A percentile compares a stretch with the other conserved stretches of the same genome.
phyloP scores from a whole-genome alignment of 2,888 invertebrate genomes.

The Euspilapteryx auroguttella region DNA sequence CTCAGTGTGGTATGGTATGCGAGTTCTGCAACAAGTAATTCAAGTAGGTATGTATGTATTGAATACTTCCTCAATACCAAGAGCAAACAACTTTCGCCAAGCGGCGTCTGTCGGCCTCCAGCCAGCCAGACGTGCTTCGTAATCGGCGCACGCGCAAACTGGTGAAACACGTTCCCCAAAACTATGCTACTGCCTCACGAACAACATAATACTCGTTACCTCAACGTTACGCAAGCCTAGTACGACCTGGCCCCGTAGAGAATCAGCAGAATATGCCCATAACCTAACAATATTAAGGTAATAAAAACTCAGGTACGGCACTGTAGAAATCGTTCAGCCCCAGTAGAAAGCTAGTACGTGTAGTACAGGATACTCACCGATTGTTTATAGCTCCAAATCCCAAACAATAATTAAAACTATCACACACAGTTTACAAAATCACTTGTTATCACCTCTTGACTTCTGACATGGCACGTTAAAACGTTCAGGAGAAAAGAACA shows the following conservation, averaged over 20 bases:
- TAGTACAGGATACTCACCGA: too few species aligned
- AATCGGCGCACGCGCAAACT: slow-evolving; percentile 9
- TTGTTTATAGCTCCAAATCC: slow-evolving; percentile 51
- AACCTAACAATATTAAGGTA: background rate
- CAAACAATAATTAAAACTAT: slow-evolving; percentile 52
- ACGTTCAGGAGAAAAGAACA: slow-evolving; percentile 23
- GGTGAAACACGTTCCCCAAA: slow-evolving; percentile 11
- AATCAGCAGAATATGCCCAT: background rate
- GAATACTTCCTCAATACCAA: slow-evolving; percentile 45
- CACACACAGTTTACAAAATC: slow-evolving; percentile 49
- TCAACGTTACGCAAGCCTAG: slow-evolving; percentile 24
- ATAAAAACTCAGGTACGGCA: background rate
- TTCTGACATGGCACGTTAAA: slow-evolving; percentile 47
- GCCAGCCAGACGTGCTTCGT: slow-evolving; percentile 8
- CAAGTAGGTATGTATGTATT: too few species aligned
- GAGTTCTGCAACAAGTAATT: too few species aligned
- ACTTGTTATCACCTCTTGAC: slow-evolving; percentile 55
- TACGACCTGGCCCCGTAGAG: background rate
- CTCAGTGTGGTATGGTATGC: too few species aligned
- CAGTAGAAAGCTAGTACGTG: too few species aligned
- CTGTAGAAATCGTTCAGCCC: too few species aligned
- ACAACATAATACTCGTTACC: slow-evolving; percentile 13
- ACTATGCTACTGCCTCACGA: slow-evolving; percentile 9
- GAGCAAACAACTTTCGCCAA: slow-evolving; percentile 53
- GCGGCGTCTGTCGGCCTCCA: slow-evolving; percentile 12